Evolutionary conservation across 2,888 invertebrate genomes (phyloP).

Genomic region (Limnephilus lunatus): DNA sequence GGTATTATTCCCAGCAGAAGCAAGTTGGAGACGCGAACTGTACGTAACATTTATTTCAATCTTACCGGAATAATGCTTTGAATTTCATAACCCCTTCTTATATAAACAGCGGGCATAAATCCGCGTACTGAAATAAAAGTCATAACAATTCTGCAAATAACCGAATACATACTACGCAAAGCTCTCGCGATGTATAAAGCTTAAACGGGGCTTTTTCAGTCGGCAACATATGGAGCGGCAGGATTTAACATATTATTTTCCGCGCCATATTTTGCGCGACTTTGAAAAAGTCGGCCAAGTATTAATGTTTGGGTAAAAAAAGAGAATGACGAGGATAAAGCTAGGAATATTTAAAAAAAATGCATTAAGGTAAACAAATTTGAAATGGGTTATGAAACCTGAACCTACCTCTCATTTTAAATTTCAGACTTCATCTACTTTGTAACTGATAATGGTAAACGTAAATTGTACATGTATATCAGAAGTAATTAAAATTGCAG

Average conservation of each 20-base stretch:
- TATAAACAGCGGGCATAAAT: conserved; percentile 36
- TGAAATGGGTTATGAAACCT: background rate
- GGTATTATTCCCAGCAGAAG: background rate
- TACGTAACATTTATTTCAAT: conserved; percentile 36
- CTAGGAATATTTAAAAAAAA: background rate
- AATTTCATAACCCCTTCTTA: conserved; percentile 44
- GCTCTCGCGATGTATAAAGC: conserved; percentile 48
- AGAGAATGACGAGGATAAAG: background rate
- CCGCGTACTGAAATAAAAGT: conserved; percentile 44
- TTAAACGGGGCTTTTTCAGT: conserved; percentile 43
- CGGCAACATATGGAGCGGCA: background rate
- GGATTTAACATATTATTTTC: background rate
- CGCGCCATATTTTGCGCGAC: background rate
- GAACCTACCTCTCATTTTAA: too few species aligned
- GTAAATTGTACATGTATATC: too few species aligned
- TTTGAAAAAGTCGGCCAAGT: background rate
- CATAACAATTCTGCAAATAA: conserved; percentile 49
- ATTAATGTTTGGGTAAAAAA: background rate
- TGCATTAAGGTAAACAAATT: background rate
- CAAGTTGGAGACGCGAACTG: background rate
- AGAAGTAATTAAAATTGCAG: too few species aligned
- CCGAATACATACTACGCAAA: conserved; percentile 41
- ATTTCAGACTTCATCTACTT: too few species aligned
- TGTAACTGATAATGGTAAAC: too few species aligned
- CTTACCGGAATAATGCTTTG: background rate